phyloP scores from a whole-genome alignment of 2,113 vertebrate genomes.

The Orcinus orca region DNA sequence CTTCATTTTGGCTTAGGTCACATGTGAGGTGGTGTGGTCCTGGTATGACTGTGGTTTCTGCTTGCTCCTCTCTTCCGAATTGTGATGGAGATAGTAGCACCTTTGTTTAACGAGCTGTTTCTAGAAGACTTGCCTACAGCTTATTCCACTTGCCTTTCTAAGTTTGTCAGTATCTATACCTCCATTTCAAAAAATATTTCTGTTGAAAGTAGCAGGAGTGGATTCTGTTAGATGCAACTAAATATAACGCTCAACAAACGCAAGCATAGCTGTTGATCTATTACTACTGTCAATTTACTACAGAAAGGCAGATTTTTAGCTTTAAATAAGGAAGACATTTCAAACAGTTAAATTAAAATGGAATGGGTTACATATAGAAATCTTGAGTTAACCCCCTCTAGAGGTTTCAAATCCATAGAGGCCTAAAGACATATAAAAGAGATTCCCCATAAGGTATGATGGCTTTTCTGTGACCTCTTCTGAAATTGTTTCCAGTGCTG shows the following conservation, averaged over 20 bases:
- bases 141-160: background rate
- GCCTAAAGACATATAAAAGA: constrained; percentile 10
- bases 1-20: background rate
- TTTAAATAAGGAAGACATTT: background rate
- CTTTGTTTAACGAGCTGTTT: background rate
- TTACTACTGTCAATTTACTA: background rate
- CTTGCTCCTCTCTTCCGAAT: background rate
- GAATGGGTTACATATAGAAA: background rate
- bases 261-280: background rate
- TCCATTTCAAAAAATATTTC: background rate
- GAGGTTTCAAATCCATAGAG: background rate
- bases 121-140: background rate
- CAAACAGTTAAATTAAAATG: constrained; percentile 52
- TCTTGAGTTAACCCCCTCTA: background rate
- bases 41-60: background rate
- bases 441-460: background rate
- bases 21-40: rapidly evolving
- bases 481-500: constrained; percentile 47
- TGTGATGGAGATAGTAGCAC: background rate
- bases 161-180: background rate
- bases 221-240: background rate
- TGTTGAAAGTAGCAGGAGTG: background rate
- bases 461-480: constrained; percentile 23
- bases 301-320: background rate
- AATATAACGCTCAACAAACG: background rate